Conservation (phyloP, 2,797 vertebrate species). For the Centroberyx gerrardi region DNA sequence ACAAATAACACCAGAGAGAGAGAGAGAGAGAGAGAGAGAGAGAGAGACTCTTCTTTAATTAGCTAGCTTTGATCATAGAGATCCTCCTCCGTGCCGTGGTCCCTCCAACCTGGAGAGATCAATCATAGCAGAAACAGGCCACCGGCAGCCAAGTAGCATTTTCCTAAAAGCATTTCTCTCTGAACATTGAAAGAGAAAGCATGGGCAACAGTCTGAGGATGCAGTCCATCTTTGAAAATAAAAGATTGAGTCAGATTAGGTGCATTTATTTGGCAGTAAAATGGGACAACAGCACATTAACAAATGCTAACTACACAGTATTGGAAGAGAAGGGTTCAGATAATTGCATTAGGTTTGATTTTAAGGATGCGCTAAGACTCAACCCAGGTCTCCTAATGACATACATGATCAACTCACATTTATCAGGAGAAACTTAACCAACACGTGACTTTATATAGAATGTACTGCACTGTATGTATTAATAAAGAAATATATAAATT, state of each 20-base stretch:
- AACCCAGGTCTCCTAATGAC: background rate
- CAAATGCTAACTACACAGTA: background rate
- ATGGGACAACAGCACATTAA: slow-evolving; percentile 32
- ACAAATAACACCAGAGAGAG: slow-evolving; percentile 78
- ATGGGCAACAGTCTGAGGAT: slow-evolving; percentile 48
- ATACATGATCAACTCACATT: background rate
- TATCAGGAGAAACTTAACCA: background rate
- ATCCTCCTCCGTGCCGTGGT: slow-evolving; percentile 69
- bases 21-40: slow-evolving; percentile 47
- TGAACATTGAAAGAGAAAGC: slow-evolving; percentile 69
- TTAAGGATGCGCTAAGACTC: background rate
- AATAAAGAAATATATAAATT: background rate
- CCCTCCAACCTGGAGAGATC: slow-evolving; percentile 78
- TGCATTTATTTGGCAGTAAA: slow-evolving; percentile 17
- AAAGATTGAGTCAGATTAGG: slow-evolving; percentile 48
- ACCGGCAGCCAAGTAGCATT: slow-evolving; percentile 64
- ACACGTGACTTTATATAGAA: background rate
- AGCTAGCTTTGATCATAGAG: slow-evolving; percentile 87
- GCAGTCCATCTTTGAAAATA: slow-evolving; percentile 66
- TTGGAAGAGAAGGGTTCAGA: background rate
- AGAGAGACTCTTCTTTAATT: slow-evolving; percentile 85
- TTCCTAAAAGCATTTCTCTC: slow-evolving; percentile 77
- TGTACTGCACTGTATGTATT: background rate
- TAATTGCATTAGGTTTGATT: background rate
- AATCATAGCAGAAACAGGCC: slow-evolving; percentile 73